Conservation (phyloP, 2,113 vertebrate genomes). For the Andinoacara biseriatus region DNA sequence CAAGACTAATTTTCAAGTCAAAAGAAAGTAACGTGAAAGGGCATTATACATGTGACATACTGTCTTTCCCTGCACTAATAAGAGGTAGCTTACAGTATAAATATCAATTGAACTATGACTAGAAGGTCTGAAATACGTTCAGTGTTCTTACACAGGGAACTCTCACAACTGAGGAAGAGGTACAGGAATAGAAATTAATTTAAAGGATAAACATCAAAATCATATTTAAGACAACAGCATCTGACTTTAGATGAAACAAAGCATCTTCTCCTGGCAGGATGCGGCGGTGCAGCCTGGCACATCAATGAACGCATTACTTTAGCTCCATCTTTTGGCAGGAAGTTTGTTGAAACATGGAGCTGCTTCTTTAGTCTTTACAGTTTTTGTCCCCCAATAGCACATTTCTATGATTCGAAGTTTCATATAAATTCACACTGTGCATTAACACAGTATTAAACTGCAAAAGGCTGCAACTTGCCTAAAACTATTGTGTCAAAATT, state of each 20-base stretch:
- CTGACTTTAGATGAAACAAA: background rate
- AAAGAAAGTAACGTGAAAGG: background rate
- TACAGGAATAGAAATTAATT: background rate
- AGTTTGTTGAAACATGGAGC: background rate
- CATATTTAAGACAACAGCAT: background rate
- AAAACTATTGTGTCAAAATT: too few species aligned
- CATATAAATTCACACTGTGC: background rate
- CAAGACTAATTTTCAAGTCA: background rate
- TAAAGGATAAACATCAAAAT: background rate
- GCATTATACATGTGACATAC: background rate
- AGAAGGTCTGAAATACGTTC: background rate
- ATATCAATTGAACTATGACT: background rate
- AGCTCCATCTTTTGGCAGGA: constrained; percentile 54
- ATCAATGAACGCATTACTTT: background rate
- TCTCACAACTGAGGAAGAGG: background rate
- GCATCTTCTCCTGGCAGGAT: background rate
- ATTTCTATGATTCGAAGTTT: background rate
- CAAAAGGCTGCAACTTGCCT: background rate
- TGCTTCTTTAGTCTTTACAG: background rate
- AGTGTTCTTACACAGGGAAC: rapidly evolving
- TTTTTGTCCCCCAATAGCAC: background rate
- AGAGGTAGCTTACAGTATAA: background rate
- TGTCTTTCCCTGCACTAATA: background rate
- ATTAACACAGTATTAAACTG: background rate
- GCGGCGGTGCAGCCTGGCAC: background rate